These are phyloP conservation scores for Ctenomys sociabilis DNA, from an alignment of 2,113 vertebrate species.

Conservation along the genomic window DNA sequence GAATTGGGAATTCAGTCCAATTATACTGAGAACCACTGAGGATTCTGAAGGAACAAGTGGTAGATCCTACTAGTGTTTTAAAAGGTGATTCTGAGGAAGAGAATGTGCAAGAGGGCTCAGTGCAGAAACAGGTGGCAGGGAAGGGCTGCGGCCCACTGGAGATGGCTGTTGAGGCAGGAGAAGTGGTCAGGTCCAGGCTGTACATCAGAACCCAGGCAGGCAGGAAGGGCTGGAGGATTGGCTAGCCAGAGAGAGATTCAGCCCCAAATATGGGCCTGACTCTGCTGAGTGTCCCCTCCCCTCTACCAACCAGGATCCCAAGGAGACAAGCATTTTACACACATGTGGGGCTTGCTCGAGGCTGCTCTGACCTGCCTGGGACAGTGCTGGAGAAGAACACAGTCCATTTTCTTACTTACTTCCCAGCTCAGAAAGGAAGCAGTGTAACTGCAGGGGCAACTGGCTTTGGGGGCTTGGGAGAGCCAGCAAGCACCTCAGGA, in stretches of 20 bases:
- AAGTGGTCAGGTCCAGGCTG: neutral
- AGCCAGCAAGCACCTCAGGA: neutral
- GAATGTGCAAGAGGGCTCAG: neutral
- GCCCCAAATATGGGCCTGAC: neutral
- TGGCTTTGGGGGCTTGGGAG: neutral
- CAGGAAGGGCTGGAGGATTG: neutral
- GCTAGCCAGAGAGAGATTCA: neutral
- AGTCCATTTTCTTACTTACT: neutral
- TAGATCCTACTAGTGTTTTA: neutral
- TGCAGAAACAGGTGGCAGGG: neutral
- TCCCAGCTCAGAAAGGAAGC: neutral
- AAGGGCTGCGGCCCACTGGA: neutral
- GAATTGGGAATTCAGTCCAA: slow-evolving; percentile 6
- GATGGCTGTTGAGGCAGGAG: neutral
- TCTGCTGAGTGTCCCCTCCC: neutral
- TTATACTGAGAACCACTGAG: neutral
- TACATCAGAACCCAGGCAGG: rapidly evolving
- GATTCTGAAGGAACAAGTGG: neutral
- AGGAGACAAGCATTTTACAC: neutral
- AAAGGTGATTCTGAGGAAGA: neutral
- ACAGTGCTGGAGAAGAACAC: neutral
- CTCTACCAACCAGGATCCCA: neutral
- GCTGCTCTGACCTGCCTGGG: neutral
- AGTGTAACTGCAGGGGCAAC: neutral
- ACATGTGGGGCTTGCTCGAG: neutral